These are phyloP conservation scores for Boloria euphrosyne DNA, from an alignment of 2,888 invertebrate species.

Conservation along the genomic window DNA sequence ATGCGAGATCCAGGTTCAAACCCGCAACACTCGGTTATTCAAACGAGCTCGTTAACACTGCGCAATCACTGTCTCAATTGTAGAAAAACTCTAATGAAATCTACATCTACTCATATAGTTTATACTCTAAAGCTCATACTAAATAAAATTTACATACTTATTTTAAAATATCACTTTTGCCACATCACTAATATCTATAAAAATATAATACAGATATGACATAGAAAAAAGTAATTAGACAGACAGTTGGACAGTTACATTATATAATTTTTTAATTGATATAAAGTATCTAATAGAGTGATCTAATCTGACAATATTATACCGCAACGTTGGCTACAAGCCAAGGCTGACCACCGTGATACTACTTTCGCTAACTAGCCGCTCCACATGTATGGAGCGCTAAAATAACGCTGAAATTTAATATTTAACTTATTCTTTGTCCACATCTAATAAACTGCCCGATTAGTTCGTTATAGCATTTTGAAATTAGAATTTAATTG, in stretches of 20 bases:
- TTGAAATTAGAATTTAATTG: too few species aligned
- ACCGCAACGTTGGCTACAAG: constrained; percentile 46
- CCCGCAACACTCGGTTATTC: too few species aligned
- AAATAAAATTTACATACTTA: too few species aligned
- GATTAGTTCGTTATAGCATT: too few species aligned
- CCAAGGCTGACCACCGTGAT: constrained; percentile 70
- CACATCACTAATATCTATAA: too few species aligned
- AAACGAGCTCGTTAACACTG: too few species aligned
- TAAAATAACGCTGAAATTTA: constrained; percentile 31
- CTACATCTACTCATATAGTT: too few species aligned
- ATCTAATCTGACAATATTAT: constrained; percentile 40
- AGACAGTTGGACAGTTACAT: constrained; percentile 18
- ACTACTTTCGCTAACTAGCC: constrained; percentile 68
- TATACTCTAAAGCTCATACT: too few species aligned
- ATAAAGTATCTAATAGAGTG: constrained; percentile 43
- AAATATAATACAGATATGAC: background rate
- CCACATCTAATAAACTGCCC: background rate
- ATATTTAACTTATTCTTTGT: constrained; percentile 12
- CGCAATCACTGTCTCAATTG: too few species aligned
- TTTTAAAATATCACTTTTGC: too few species aligned
- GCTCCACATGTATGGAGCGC: constrained; percentile 42
- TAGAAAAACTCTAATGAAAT: too few species aligned
- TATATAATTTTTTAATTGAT: constrained; percentile 26
- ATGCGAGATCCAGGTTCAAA: too few species aligned
- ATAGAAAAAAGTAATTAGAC: constrained; percentile 10